Evolutionary conservation across 2,888 invertebrate genomes (phyloP), one percentile per base, ranked within the genome.

Genomic region (Morpho helenor): DNA sequence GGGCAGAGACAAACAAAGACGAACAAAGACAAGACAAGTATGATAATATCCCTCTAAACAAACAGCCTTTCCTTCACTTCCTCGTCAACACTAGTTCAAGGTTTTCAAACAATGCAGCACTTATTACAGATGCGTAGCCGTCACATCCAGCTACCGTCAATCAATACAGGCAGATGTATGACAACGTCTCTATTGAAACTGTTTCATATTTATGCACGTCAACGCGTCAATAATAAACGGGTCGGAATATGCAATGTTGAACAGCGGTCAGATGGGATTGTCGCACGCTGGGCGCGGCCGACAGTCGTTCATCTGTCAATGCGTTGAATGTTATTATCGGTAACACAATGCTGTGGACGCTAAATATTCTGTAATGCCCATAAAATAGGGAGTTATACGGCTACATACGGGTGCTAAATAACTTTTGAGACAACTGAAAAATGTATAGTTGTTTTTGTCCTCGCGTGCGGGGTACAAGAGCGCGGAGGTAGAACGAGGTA

Each of bases 121-220:
- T 75, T 77, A 77, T 65, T 66, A 61, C 61, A 46, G 62, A 65
- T 66, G 66, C 66, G 63, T 68, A 66, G 58, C 77, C 74, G 79
- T 74, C 75, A 63, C 72, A 69, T 65, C 62, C 68, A 65, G 70
- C 80, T 73, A 76, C 77, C 72, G 80, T 84, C 77, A 74, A 70
- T 84, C 83, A 82, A 75, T 71, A 50, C 56, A 64, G 61, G 68
- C 73, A 73, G 75, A 74, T 75, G 78, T 80, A 85, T 84, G 84
- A 84, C 84, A 84, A 85, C 84, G 80, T 79, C 84, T 88, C 86
- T 86, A 87, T 88, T 83, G 80, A 80, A 74, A 59, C 54, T 75
- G 73, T 75, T 88, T 87, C 86, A 87, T 87, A 87, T 87, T 85
- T 87, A 88, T 87, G 80, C 61, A 62, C 68, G 77, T 79, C 81